Evolutionary conservation across 2,888 invertebrate species (phyloP), one percentile per base, ranked within the genome.

Genomic region (Cephus runcator): DNA sequence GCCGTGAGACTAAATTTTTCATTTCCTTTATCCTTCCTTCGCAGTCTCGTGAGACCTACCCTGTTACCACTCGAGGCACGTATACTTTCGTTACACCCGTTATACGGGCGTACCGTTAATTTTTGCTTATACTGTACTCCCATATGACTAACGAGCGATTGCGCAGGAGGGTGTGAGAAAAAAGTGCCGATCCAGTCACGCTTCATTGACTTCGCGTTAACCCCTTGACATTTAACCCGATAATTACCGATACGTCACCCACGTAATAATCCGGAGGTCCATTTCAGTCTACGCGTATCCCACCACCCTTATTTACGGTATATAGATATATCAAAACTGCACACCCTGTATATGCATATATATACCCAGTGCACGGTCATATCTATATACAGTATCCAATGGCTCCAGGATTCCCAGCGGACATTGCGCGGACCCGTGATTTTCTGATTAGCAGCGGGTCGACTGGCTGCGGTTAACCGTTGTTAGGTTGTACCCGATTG

Each of bases 401-500:
- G 73, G 35, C 80, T 77, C 76, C 15, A 75, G 77, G 76, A 73
- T 79, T 68, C 12, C 34, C 89, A 83, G 71, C 86, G 88, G 89
- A 89, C 85, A 89, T 89, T 89, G 87, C 87, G 87, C 86, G 88
- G 87, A 87, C 87, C 36, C 87, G 88, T 90, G 90, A 91, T 91
- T 91, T 90, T 90, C 90, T 91, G 90, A 91, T 91, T 91, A 91
- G 89, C 87, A 85, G 87, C 83, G 88, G 90, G 89, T 90, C 89
- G 91, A 90, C 88, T 89, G 90, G 87, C 84, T 90, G 89, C 90
- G 88, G 90, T 90, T 91, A 91, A 90, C 90, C 89, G 90, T 91
- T 90, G 90, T 90, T 91, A 91, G 89, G 90, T 89, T 87, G 87
- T 83, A 85, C 89, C 84, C 90, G 85, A 91, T 91, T 91, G 90